Percentiles rank a stretch among this genome's conserved stretches.
Evolutionary conservation across 2,888 invertebrate species (phyloP).

Genomic region (Hofmannophila pseudospretella): DNA sequence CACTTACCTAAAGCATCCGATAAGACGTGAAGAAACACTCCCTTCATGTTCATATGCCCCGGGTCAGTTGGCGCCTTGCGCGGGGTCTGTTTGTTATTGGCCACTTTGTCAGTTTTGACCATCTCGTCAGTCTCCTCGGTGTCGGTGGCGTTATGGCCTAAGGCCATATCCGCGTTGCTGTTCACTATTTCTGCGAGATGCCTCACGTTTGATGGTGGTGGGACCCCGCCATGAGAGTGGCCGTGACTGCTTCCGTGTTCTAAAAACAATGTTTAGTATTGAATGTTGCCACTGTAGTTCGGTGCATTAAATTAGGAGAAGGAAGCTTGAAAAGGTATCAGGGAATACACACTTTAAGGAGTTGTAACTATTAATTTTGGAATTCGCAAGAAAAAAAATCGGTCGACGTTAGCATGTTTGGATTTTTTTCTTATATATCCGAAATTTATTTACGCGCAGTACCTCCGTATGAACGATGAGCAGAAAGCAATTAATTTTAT

Average conservation of each 20-base stretch:
- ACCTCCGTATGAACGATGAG: too few relatives aligned
- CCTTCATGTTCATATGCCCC: slow-evolving; percentile 98
- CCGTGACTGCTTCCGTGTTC: slow-evolving; percentile 86
- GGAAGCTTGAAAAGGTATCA: too few relatives aligned
- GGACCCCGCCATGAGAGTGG: slow-evolving; percentile 80
- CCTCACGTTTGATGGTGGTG: slow-evolving; percentile 65
- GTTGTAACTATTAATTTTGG: too few relatives aligned
- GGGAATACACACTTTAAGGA: too few relatives aligned
- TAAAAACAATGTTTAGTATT: slow-evolving; percentile 38
- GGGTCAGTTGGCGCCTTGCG: slow-evolving; percentile 65
- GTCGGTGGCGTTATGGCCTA: slow-evolving; percentile 64
- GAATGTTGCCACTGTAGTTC: too few relatives aligned
- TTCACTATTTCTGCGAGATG: slow-evolving; percentile 68
- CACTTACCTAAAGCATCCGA: slow-evolving; percentile 95
- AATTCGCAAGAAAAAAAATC: too few relatives aligned
- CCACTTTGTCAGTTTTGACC: slow-evolving; percentile 48
- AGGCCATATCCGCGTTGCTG: slow-evolving; percentile 69
- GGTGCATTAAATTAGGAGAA: too few relatives aligned
- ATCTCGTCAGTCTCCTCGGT: slow-evolving; percentile 68
- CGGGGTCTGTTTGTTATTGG: slow-evolving; percentile 60
- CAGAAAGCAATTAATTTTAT: too few relatives aligned
- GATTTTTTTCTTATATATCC: too few relatives aligned
- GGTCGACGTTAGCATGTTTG: too few relatives aligned
- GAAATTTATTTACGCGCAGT: too few relatives aligned
- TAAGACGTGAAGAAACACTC: slow-evolving; percentile 98